Base-by-base conservation (phyloP, 2,113 vertebrate species). In the Scortum barcoo region DNA sequence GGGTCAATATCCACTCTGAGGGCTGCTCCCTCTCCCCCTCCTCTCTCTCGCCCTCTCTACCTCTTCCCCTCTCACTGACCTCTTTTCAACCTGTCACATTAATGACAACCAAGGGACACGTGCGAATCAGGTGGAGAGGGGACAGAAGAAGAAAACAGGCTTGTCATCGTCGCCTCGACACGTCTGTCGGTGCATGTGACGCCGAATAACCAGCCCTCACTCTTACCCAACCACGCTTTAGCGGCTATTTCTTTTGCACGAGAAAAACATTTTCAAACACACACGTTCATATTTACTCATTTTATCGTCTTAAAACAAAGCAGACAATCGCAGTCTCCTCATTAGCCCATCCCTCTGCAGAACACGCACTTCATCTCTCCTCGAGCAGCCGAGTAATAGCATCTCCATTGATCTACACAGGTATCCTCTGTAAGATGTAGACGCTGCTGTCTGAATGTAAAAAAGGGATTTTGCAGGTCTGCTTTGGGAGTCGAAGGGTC, bases 331-430 rank as follows among this genome's bases (percentile, higher is more conserved):
- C 77, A 0, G 65, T 63, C 81, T 72, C 50, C 54, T 81, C 61
- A 73, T 92, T 80, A 84, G 57, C 48, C 46, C 38, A 10, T 56
- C 33, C 44, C 38, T 76, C 44, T 62, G 56, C 36, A 28, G 46
- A 54, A 17, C 69, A 46, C 36, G 5, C 58, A 66, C 58, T 36
- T 80, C 48, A 71, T 85, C 72, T 68, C 48, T 28, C 26, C 28
- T 44, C 50, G 28, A 53, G 44, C 57, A 53, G 63, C 24, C 48
- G 1, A 65, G 60, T 57, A 83, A 76, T 58, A 71, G 70, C 22
- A 4, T 78, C 66, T 62, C 36, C 65, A 84, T 82, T 84, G 85
- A 90, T 85, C 87, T 70, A 19, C 44, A 60, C 71, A 81, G 83
- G 83, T 80, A 62, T 78, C 66, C 73, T 73, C 22, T 36, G 46